These are phyloP conservation scores for Eulemur coronatus DNA, from an alignment of 2,797 vertebrate genomes.

Conservation along the genomic window DNA sequence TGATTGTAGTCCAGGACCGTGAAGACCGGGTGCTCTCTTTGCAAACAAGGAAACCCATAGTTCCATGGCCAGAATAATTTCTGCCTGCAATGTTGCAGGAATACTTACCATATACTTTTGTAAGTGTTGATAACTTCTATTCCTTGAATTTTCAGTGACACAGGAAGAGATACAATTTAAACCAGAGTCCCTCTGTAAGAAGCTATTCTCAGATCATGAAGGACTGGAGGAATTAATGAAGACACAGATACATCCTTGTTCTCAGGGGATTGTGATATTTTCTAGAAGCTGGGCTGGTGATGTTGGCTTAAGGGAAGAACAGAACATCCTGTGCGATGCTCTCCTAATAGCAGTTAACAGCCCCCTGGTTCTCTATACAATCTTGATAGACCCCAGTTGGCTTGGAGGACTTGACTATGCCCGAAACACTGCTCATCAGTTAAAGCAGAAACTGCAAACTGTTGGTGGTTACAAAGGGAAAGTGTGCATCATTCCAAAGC, in stretches of 20 bases:
- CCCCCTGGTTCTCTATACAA: slow-evolving; percentile 59
- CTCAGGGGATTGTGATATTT: slow-evolving; percentile 74
- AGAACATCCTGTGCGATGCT: slow-evolving; percentile 76
- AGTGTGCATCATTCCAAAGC: slow-evolving; percentile 74
- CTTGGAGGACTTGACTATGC: slow-evolving; percentile 25
- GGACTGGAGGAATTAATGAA: slow-evolving; percentile 73
- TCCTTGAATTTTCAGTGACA: slow-evolving; percentile 67
- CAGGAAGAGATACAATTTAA: slow-evolving; percentile 53
- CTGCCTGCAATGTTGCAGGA: neutral
- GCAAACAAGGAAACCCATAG: neutral
- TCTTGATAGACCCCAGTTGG: neutral
- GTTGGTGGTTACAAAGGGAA: slow-evolving; percentile 71
- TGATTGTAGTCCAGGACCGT: neutral
- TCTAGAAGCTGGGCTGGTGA: slow-evolving; percentile 84
- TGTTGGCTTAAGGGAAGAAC: slow-evolving; percentile 60
- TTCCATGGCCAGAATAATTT: neutral
- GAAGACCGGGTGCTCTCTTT: neutral
- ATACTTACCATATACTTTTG: neutral
- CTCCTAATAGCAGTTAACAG: slow-evolving; percentile 68
- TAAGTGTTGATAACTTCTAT: slow-evolving; percentile 45
- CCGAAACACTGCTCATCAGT: slow-evolving; percentile 52
- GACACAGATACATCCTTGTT: neutral
- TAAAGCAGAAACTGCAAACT: slow-evolving; percentile 81
- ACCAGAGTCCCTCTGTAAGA: slow-evolving; percentile 69
- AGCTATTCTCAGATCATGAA: slow-evolving; percentile 72